Evolutionary conservation across 1,140 invertebrate genomes (phyloP).

Genomic region (Aphelenchoides avenae): DNA sequence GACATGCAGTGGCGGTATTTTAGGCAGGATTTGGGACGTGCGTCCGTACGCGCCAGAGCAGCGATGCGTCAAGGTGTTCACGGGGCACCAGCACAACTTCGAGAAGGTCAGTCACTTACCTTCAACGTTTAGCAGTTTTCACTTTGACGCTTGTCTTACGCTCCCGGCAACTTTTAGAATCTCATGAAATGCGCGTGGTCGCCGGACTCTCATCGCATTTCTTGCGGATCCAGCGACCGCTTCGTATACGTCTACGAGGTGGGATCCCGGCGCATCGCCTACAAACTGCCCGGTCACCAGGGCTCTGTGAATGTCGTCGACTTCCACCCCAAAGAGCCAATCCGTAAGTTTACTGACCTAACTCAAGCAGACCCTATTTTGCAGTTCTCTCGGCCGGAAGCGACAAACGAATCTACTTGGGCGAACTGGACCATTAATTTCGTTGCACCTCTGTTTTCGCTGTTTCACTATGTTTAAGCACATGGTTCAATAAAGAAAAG

Average conservation of each 20-base stretch:
- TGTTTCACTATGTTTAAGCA: background rate
- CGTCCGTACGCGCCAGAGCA: slow-evolving; percentile 74
- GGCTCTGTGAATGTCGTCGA: slow-evolving; percentile 93
- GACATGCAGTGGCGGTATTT: too few species aligned
- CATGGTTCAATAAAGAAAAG: slow-evolving; percentile 7
- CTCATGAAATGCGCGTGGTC: slow-evolving; percentile 83
- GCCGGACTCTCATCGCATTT: slow-evolving; percentile 73
- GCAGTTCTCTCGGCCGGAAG: slow-evolving; percentile 83
- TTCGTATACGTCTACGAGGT: slow-evolving; percentile 97
- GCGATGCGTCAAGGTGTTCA: slow-evolving; percentile 84
- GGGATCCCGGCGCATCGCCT: slow-evolving; percentile 76
- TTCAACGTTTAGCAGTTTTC: slow-evolving; percentile 22
- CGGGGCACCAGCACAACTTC: slow-evolving; percentile 94
- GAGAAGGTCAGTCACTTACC: slow-evolving; percentile 73
- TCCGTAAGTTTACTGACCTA: slow-evolving; percentile 65
- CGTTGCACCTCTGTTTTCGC: background rate
- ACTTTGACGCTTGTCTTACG: slow-evolving; percentile 17
- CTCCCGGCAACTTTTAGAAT: slow-evolving; percentile 65
- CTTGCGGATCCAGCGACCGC: slow-evolving; percentile 86
- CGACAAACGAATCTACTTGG: slow-evolving; percentile 91
- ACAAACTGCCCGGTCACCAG: slow-evolving; percentile 94
- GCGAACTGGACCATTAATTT: slow-evolving; percentile 66
- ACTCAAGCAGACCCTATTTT: slow-evolving; percentile 58
- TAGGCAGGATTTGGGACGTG: slow-evolving; percentile 70
- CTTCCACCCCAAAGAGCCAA: slow-evolving; percentile 90